Percentiles rank a stretch among this genome's conserved stretches.
Conservation (phyloP, 2,888 invertebrate genomes). For the Crematogaster levior region DNA sequence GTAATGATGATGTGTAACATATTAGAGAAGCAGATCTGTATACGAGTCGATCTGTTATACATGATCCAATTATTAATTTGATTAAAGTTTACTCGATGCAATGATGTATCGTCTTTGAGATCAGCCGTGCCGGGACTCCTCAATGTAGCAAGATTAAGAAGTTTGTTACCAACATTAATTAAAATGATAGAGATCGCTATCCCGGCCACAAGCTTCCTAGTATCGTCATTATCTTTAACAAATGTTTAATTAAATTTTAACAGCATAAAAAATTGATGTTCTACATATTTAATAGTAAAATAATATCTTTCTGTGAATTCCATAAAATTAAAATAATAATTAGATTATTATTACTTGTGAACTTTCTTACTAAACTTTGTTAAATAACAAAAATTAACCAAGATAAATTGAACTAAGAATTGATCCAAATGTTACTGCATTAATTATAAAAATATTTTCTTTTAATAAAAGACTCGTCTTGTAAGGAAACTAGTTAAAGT, state of each 20-base stretch:
- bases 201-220: background rate
- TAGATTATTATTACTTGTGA: background rate
- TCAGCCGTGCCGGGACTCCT: background rate
- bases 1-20: background rate
- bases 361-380: background rate
- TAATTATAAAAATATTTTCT: slow-evolving; percentile 3
- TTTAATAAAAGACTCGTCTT: background rate
- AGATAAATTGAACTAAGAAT: background rate
- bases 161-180: slow-evolving; percentile 46
- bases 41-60: too few species aligned
- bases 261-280: background rate
- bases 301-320: background rate
- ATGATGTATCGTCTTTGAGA: background rate
- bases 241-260: slow-evolving; percentile 27
- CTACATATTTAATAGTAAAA: background rate
- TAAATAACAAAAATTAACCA: background rate
- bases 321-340: background rate
- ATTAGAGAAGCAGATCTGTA: too few species aligned
- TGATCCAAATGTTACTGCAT: background rate
- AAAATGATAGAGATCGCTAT: slow-evolving; percentile 41
- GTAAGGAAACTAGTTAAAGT: background rate
- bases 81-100: background rate
- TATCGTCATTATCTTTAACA: background rate
- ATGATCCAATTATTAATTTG: slow-evolving; percentile 21
- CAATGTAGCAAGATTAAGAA: slow-evolving; percentile 28